phyloP scores from a whole-genome alignment of 2,113 vertebrate species.

The Ramphastos sulfuratus region DNA sequence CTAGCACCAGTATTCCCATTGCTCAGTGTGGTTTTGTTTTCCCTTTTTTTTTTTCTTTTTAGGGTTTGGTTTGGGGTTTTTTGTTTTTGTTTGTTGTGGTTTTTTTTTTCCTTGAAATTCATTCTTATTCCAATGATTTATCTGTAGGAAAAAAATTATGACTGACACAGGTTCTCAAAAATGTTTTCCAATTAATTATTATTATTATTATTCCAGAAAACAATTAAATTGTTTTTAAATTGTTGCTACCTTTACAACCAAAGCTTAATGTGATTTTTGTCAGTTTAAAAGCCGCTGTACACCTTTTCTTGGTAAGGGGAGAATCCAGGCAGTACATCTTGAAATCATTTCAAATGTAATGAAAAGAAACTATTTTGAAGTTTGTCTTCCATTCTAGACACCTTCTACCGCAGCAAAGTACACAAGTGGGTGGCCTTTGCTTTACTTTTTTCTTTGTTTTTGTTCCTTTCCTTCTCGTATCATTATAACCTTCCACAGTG shows the following conservation, averaged over 20 bases:
- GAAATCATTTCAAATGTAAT: rapidly evolving
- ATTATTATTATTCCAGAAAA: neutral
- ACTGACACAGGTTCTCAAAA: neutral
- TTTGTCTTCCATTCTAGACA: neutral
- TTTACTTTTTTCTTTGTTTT: neutral
- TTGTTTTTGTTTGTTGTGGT: no score
- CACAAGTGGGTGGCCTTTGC: rapidly evolving
- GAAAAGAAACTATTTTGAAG: no score
- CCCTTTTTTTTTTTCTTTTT: no score
- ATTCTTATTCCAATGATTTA: neutral
- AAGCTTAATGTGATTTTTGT: neutral
- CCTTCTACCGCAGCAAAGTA: neutral
- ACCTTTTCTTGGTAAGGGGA: neutral
- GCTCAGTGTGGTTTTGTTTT: no score
- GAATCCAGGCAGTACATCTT: neutral
- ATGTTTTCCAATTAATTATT: neutral
- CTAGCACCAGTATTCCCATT: neutral
- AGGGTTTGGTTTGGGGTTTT: no score
- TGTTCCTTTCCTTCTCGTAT: neutral
- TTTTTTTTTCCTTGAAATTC: neutral
- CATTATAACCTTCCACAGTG: rapidly evolving
- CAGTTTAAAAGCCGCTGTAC: neutral
- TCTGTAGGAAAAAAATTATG: rapidly evolving
- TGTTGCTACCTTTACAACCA: neutral
- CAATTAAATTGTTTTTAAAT: neutral